A percentile compares a stretch with the other conserved stretches of the same genome.
Evolutionary conservation across 2,113 vertebrate genomes (phyloP).

Genomic region (Athene noctua): DNA sequence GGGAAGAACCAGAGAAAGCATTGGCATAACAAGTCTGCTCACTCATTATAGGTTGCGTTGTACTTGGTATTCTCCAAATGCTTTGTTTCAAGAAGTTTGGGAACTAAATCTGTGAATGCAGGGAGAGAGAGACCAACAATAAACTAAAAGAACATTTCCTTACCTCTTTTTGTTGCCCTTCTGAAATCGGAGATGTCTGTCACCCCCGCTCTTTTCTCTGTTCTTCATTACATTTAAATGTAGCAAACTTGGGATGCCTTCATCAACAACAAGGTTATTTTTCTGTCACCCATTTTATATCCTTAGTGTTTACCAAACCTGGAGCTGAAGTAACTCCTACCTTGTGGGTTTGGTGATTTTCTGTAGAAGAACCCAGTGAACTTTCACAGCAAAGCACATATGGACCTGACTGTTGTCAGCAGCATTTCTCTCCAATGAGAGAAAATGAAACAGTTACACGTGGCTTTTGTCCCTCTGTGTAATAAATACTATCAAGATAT

Average conservation of each 20-base stretch:
- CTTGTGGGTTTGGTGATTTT: neutral
- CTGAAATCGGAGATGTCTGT: neutral
- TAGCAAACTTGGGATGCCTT: neutral
- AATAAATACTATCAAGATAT: slow-evolving; percentile 3
- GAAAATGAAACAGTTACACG: neutral
- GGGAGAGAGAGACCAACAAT: neutral
- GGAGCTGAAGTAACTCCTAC: neutral
- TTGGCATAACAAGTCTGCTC: neutral
- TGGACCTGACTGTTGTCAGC: neutral
- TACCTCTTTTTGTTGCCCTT: neutral
- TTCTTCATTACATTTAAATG: neutral
- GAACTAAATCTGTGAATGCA: neutral
- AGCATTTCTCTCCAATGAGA: neutral
- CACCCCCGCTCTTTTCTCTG: neutral
- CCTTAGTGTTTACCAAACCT: neutral
- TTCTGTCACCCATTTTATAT: neutral
- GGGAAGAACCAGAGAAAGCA: neutral
- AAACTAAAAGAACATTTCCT: neutral
- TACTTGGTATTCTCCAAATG: neutral
- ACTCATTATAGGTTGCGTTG: neutral
- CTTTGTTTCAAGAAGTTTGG: neutral
- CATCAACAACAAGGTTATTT: neutral
- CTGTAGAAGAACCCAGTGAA: neutral
- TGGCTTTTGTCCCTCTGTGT: neutral
- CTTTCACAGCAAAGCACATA: neutral